Conservation (phyloP, 2,888 invertebrate genomes). For the Oligia latruncula region DNA sequence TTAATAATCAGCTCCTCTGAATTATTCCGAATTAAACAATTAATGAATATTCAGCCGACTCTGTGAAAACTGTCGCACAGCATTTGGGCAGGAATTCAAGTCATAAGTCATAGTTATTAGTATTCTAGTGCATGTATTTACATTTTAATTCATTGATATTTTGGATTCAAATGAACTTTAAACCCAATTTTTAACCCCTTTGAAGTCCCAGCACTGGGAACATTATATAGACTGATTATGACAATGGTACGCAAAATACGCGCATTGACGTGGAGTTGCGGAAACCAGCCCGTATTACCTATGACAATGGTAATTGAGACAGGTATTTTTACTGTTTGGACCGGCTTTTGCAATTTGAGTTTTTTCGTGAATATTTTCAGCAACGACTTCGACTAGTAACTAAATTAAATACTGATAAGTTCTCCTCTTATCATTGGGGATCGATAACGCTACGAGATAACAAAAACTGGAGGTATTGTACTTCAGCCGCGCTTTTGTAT, state of each 20-base stretch:
- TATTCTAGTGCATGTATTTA: slow-evolving; percentile 31
- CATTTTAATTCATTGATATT: slow-evolving; percentile 38
- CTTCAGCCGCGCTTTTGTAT: background rate
- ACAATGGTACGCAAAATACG: too few relatives aligned
- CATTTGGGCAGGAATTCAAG: slow-evolving; percentile 44
- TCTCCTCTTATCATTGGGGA: background rate
- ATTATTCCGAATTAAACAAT: slow-evolving; percentile 49
- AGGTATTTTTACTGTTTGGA: background rate
- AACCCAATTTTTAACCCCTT: too few relatives aligned
- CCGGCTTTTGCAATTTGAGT: background rate
- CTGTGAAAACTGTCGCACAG: slow-evolving; percentile 34
- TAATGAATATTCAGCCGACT: slow-evolving; percentile 47
- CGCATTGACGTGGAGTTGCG: too few relatives aligned
- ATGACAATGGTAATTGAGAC: background rate
- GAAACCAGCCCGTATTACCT: too few relatives aligned
- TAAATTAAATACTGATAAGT: background rate
- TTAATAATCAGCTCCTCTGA: slow-evolving; percentile 20
- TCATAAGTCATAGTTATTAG: slow-evolving; percentile 40
- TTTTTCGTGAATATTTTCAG: background rate
- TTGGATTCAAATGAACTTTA: slow-evolving; percentile 3
- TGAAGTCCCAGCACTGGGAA: too few relatives aligned
- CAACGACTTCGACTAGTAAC: background rate
- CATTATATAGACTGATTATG: too few relatives aligned
- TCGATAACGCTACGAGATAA: slow-evolving; percentile 7
- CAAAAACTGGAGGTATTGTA: background rate